Evolutionary conservation across 2,888 invertebrate species (phyloP).

Genomic region (Lasioglossum leucozonium): DNA sequence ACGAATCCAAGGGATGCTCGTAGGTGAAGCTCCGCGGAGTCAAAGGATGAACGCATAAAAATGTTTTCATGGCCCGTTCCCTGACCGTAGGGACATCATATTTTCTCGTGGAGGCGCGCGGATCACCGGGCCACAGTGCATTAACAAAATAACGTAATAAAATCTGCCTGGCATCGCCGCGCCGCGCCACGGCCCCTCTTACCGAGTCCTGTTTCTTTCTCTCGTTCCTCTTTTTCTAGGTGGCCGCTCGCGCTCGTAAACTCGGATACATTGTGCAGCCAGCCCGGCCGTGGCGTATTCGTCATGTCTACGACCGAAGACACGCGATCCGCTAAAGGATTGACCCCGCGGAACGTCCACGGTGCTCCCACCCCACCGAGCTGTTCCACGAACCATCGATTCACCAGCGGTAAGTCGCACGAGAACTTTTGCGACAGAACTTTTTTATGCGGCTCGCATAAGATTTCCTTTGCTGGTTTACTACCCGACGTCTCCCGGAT

Average conservation of each 20-base stretch:
- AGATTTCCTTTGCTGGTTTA: conserved; percentile 17
- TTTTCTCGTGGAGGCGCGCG: conserved; percentile 64
- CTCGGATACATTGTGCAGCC: conserved; percentile 78
- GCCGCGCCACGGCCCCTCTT: neutral
- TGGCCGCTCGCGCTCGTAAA: conserved; percentile 78
- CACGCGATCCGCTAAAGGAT: conserved; percentile 78
- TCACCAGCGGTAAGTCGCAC: conserved; percentile 31
- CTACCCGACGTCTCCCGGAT: neutral
- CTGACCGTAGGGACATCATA: conserved; percentile 72
- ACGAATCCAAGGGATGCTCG: conserved; percentile 21
- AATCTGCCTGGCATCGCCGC: conserved; percentile 72
- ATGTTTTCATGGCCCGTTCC: conserved; percentile 76
- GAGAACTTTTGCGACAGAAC: neutral
- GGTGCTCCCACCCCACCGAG: neutral
- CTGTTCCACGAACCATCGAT: conserved; percentile 46
- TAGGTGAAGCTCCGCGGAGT: conserved; percentile 56
- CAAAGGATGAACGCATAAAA: conserved; percentile 72
- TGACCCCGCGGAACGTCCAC: conserved; percentile 74
- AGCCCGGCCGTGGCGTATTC: conserved; percentile 71
- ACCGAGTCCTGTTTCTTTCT: conserved; percentile 19
- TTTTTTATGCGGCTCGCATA: conserved; percentile 28
- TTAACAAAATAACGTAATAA: conserved; percentile 84
- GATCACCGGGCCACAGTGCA: conserved; percentile 73
- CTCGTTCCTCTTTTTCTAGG: conserved; percentile 63
- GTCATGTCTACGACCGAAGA: conserved; percentile 71